Percentiles rank a stretch among this genome's conserved stretches.
These are phyloP conservation scores for Trochalopteron elliotii DNA, from an alignment of 2,113 vertebrate species.

Conservation along the genomic window DNA sequence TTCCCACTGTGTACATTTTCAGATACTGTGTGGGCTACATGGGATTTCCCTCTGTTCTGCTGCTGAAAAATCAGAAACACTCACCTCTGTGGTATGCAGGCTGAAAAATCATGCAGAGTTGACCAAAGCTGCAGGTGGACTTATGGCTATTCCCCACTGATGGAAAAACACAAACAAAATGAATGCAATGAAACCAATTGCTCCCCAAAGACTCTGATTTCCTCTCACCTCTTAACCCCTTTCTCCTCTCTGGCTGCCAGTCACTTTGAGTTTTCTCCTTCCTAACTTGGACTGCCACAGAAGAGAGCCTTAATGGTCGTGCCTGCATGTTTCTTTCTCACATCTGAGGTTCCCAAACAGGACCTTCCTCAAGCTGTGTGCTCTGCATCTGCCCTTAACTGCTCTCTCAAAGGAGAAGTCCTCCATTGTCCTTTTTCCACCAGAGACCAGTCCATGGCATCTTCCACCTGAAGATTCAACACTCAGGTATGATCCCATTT, in stretches of 20 bases:
- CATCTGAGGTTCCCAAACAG: neutral
- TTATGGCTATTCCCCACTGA: slow-evolving; percentile 6
- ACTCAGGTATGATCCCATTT: neutral
- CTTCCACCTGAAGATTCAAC: neutral
- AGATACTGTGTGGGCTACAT: neutral
- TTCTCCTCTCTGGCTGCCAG: neutral
- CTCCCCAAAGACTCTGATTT: neutral
- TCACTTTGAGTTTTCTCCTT: slow-evolving; percentile 7
- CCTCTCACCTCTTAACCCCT: neutral
- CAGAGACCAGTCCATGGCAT: neutral
- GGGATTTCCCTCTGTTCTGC: neutral
- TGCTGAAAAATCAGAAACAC: neutral
- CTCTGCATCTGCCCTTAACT: neutral
- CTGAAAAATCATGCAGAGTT: neutral
- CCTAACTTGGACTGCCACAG: neutral
- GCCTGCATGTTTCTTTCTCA: neutral
- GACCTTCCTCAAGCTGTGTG: neutral
- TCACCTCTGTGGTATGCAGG: slow-evolving; percentile 13
- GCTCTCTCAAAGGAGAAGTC: neutral
- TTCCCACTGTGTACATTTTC: neutral
- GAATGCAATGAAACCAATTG: slow-evolving; percentile 24
- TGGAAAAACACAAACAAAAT: slow-evolving; percentile 50
- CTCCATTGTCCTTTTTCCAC: neutral
- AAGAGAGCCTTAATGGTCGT: neutral
- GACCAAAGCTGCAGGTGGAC: slow-evolving; percentile 25